Base-by-base conservation (phyloP, 2,113 vertebrate species). In the Platanista minor region DNA sequence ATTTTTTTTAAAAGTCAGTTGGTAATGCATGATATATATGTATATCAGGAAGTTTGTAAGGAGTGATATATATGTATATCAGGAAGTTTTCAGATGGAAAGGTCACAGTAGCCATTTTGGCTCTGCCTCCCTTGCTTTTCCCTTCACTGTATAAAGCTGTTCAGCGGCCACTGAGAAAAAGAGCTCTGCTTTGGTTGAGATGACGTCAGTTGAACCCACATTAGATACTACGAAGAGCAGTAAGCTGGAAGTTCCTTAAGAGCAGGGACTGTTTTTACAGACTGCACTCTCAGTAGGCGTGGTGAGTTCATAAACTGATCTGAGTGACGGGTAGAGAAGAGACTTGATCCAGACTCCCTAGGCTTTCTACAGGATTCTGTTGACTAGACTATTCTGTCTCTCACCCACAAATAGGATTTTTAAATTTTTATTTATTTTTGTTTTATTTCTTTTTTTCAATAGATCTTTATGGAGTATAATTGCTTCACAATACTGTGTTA, bases 21-120 rank as follows among this genome's bases (percentile, higher is more conserved):
- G 49, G n/a, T 75, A 91, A 46, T 52, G 54, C 49, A 29, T 10
- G 1, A 49, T 46, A 74, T 74, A 29, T 43, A 43, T 15, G 41
- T 11, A 12, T 77, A 67, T 5, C 46, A 31, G 49, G 46, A 49
- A n/a, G 15, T 43, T 64, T 57, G n/a, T 75, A 91, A 43, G 59
- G 54, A 57, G 27, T 7, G 1, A 7, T 36, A 41, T 54, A 41
- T 43, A 6, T 13, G 20, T 12, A 46, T 57, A 57, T 80, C 77
- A 29, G 54, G 43, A 57, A 33, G 21, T 64, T 46, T 87, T 94
- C 64, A 14, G 49, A 80, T 25, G 31, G 75, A 64, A 93, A 41
- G 23, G 1, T 88, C 66, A 15, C 15, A 8, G 12, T 1, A 43
- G 39, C 14, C 8, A 18, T n/a, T 0, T 0, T 80, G 33, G 64